These are phyloP conservation scores for Dolichotis patagonum DNA, from an alignment of 2,113 vertebrate genomes.

Conservation along the genomic window DNA sequence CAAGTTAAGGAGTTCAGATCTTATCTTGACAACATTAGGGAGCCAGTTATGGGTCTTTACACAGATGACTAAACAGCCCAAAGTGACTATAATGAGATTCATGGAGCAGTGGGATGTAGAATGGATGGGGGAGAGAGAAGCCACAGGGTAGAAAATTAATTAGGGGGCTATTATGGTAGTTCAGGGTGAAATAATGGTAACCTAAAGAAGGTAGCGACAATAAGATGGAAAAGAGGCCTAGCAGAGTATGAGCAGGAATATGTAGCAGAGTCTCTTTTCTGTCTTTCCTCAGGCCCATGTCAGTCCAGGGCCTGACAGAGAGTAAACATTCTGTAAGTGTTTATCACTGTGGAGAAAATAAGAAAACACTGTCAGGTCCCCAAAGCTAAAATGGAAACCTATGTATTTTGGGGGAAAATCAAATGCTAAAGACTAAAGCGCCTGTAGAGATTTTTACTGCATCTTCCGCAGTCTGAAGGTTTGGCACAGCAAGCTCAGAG, in stretches of 20 bases:
- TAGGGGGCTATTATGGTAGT: neutral
- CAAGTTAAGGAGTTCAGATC: constrained; percentile 77
- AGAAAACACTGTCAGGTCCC: neutral
- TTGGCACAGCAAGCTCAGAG: neutral
- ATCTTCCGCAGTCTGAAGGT: neutral
- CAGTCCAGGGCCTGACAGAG: neutral
- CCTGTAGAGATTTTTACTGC: neutral
- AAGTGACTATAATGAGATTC: constrained; percentile 58
- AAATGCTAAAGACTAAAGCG: neutral
- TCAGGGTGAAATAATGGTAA: neutral
- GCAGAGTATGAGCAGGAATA: neutral
- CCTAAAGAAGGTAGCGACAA: neutral
- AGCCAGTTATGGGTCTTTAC: constrained; percentile 68
- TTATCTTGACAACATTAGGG: constrained; percentile 69
- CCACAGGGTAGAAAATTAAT: constrained; percentile 7
- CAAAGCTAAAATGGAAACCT: neutral
- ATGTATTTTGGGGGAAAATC: neutral
- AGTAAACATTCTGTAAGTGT: neutral
- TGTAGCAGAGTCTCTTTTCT: neutral
- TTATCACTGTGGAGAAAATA: neutral
- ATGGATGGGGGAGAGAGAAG: neutral
- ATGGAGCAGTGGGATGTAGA: neutral
- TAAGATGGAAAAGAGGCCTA: neutral
- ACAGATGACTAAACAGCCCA: constrained; percentile 60
- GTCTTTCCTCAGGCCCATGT: neutral